Evolutionary conservation across 1,140 invertebrate genomes (phyloP).

Genomic region (Trachymyrmex septentrionalis): DNA sequence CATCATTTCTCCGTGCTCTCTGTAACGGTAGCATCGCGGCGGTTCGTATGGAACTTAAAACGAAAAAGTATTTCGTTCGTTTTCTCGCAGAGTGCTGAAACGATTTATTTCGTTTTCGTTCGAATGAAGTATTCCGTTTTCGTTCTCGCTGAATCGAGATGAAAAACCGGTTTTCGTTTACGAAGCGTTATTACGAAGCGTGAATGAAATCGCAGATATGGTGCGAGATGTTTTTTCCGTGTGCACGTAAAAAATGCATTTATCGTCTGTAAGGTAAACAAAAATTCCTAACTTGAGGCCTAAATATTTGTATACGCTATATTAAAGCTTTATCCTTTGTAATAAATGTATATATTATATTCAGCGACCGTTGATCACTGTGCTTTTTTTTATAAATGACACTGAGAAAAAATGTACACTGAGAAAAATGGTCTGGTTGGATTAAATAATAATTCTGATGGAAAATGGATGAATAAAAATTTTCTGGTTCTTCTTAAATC

Average conservation of each 20-base stretch:
- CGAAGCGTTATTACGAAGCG: slow-evolving; percentile 32
- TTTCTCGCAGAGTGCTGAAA: slow-evolving; percentile 46
- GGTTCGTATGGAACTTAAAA: slow-evolving; percentile 17
- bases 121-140: slow-evolving; percentile 33
- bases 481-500: no score
- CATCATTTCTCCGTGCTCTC: slow-evolving; percentile 43
- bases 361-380: not conserved
- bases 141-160: slow-evolving; percentile 44
- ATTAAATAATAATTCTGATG: no score
- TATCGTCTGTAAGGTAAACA: not conserved
- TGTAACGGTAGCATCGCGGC: slow-evolving; percentile 11
- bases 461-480: no score
- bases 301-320: not conserved
- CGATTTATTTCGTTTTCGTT: slow-evolving; percentile 60
- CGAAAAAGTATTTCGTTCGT: slow-evolving; percentile 30
- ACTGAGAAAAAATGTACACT: no score
- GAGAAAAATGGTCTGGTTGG: no score
- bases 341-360: not conserved
- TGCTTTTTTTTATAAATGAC: no score
- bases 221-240: not conserved
- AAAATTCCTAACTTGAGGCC: not conserved
- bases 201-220: slow-evolving; percentile 39
- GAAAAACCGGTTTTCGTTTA: slow-evolving; percentile 47
- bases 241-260: not conserved
- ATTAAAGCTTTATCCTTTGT: not conserved